phyloP scores from a whole-genome alignment of 2,797 vertebrate species.

The Chelon auratus region DNA sequence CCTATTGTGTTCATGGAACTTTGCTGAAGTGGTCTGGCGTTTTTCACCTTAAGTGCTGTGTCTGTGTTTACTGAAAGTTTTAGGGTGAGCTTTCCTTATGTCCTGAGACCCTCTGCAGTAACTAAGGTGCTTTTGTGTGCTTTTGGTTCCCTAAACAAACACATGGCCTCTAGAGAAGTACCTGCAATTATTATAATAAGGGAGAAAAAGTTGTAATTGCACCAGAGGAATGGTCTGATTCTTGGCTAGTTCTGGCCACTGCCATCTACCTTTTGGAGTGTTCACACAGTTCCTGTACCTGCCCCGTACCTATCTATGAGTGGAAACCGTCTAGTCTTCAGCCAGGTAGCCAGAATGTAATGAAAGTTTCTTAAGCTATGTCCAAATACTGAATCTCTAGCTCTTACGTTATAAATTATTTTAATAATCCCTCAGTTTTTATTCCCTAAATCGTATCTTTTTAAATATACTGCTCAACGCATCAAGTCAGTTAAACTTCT shows the following conservation, averaged over 20 bases:
- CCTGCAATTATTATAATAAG: conserved; percentile 72
- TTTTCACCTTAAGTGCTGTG: conserved; percentile 70
- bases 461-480: background rate
- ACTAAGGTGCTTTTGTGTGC: conserved; percentile 54
- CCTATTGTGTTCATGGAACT: conserved; percentile 50
- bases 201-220: conserved; percentile 65
- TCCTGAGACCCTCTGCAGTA: conserved; percentile 23
- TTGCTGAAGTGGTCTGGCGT: conserved; percentile 70
- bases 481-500: background rate
- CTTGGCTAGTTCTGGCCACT: conserved; percentile 52
- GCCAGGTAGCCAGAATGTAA: background rate
- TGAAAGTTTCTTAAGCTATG: background rate
- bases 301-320: background rate
- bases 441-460: background rate
- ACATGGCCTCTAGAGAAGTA: conserved; percentile 45
- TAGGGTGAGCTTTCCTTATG: conserved; percentile 55
- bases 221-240: conserved; percentile 60
- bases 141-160: conserved; percentile 46
- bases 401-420: background rate
- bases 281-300: conserved; percentile 20
- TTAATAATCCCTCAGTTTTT: background rate
- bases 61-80: conserved; percentile 74
- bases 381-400: too few species aligned
- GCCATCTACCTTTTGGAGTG: conserved; percentile 31
- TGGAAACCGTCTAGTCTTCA: background rate